phyloP scores from a whole-genome alignment of 2,797 vertebrate species.

The Diplodus sargus region DNA sequence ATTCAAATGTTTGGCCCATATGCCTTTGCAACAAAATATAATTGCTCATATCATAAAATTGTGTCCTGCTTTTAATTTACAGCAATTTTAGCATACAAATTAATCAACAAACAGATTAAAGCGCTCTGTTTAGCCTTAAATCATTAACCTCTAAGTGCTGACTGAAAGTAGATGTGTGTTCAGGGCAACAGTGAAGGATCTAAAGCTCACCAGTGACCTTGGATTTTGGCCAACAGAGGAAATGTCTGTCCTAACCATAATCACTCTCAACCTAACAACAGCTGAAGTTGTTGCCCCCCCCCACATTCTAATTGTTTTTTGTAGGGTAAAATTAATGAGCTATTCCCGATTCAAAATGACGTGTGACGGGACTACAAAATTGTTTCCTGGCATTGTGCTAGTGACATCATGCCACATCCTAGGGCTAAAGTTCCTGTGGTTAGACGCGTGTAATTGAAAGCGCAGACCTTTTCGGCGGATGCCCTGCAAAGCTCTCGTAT shows the following conservation, averaged over 20 bases:
- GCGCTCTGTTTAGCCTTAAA: neutral
- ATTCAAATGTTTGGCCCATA: constrained; percentile 1
- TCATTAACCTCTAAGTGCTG: constrained; percentile 4
- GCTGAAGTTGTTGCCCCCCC: constrained; percentile 3
- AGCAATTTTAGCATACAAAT: neutral
- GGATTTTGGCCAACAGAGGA: constrained; percentile 34
- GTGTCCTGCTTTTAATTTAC: neutral
- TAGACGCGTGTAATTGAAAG: constrained; percentile 66
- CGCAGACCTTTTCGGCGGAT: constrained; percentile 36
- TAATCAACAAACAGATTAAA: neutral
- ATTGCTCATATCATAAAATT: neutral
- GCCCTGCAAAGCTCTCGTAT: constrained; percentile 29
- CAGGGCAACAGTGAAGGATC: neutral
- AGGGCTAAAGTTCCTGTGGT: constrained; percentile 59
- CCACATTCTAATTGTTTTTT: constrained; percentile 45
- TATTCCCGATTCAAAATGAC: constrained; percentile 40
- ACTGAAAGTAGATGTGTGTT: constrained; percentile 14
- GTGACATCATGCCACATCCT: constrained; percentile 80
- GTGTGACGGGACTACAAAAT: constrained; percentile 41
- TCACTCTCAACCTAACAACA: neutral
- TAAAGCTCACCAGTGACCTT: constrained; percentile 29
- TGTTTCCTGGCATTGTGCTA: constrained; percentile 62
- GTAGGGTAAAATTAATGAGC: constrained; percentile 47
- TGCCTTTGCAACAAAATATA: neutral
- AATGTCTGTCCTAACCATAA: constrained; percentile 34